Percentiles rank a stretch among this genome's conserved stretches.
These are phyloP conservation scores for Taeniopygia guttata DNA, from an alignment of 2,797 vertebrate species.

Conservation along the genomic window DNA sequence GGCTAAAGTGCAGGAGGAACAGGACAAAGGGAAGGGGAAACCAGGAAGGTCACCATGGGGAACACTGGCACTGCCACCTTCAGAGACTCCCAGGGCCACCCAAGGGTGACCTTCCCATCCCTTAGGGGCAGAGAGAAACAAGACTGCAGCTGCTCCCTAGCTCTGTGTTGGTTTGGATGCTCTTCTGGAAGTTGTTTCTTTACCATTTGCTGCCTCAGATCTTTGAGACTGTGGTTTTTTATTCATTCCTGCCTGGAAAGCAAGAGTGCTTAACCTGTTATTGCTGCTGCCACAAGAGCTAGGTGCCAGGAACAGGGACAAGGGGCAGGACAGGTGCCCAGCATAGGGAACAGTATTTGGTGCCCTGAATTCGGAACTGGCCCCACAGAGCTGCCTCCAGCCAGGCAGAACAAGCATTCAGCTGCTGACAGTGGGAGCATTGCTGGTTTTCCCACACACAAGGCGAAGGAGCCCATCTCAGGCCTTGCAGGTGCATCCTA, in stretches of 20 bases:
- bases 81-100: background rate
- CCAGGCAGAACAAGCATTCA: background rate
- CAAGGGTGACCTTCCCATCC: background rate
- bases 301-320: background rate
- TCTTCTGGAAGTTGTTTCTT: background rate
- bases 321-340: background rate
- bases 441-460: background rate
- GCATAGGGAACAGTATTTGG: background rate
- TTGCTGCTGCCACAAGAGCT: background rate
- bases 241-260: background rate
- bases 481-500: accelerated
- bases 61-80: background rate
- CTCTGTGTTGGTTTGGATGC: background rate
- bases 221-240: background rate
- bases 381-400: background rate
- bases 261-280: background rate
- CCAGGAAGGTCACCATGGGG: accelerated
- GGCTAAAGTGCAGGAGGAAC: slow-evolving; percentile 70
- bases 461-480: accelerated
- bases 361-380: background rate
- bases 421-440: background rate
- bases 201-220: background rate
- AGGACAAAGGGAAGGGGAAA: background rate
- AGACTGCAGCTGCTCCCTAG: background rate
- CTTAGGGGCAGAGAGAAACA: background rate